Evolutionary conservation across 2,113 vertebrate species (phyloP).

Genomic region (Bucco capensis): DNA sequence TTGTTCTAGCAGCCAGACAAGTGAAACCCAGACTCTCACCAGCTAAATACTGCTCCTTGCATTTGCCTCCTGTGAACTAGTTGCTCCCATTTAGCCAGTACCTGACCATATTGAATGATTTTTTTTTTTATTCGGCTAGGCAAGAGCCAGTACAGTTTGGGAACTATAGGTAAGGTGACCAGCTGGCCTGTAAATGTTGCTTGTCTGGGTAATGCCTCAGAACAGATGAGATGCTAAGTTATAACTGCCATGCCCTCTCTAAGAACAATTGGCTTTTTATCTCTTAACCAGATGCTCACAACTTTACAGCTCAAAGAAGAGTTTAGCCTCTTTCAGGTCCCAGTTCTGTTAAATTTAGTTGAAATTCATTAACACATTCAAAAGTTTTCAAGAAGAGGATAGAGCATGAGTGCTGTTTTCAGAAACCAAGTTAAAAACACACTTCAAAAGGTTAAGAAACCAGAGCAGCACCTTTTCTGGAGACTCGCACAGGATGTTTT

Average conservation of each 20-base stretch:
- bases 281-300: background rate
- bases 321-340: background rate
- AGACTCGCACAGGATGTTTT: conserved; percentile 95
- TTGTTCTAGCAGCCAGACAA: background rate
- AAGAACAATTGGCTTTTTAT: background rate
- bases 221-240: background rate
- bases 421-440: background rate
- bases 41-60: background rate
- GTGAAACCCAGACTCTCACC: background rate
- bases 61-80: background rate
- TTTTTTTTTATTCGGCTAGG: background rate
- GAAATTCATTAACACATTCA: background rate
- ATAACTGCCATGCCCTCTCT: background rate
- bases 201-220: background rate
- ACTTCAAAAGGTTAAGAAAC: background rate
- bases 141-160: background rate
- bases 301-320: background rate
- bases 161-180: fast-evolving
- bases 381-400: background rate
- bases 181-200: background rate
- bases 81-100: background rate
- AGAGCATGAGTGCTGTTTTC: background rate
- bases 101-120: background rate
- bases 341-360: background rate
- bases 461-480: conserved; percentile 80